phyloP scores from a whole-genome alignment of 2,888 invertebrate genomes.

The Sesia bembeciformis region DNA sequence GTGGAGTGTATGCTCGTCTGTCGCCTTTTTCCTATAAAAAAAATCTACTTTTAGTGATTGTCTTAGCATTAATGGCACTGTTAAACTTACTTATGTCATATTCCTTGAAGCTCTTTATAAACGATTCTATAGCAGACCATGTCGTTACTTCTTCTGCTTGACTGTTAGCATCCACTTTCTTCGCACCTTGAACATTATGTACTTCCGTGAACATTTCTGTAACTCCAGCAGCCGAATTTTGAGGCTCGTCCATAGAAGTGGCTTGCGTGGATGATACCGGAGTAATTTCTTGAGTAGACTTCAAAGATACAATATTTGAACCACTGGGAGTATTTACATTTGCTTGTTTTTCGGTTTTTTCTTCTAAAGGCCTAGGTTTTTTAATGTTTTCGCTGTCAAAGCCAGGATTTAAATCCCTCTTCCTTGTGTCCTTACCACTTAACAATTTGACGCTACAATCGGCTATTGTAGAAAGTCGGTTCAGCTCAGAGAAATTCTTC shows the following conservation, averaged over 20 bases:
- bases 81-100: conserved; percentile 72
- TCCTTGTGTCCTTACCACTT: conserved; percentile 44
- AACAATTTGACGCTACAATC: conserved; percentile 58
- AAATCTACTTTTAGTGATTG: no score
- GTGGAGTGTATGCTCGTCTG: no score
- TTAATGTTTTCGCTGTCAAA: conserved; percentile 57
- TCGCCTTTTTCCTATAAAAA: no score
- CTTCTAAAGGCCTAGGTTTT: conserved; percentile 24
- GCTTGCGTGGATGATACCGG: conserved; percentile 32
- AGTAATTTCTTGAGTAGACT: conserved; percentile 28
- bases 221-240: conserved; percentile 42
- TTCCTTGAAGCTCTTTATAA: conserved; percentile 66
- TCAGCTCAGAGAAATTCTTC: conserved; percentile 61
- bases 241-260: conserved; percentile 61
- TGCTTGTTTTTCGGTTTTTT: conserved; percentile 27
- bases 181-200: conserved; percentile 6
- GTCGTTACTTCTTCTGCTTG: conserved; percentile 29
- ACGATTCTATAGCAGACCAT: conserved; percentile 68
- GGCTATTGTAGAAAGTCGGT: conserved; percentile 62
- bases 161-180: conserved; percentile 28
- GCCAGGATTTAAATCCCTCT: conserved; percentile 53
- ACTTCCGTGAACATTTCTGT: conserved; percentile 21
- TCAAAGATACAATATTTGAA: conserved; percentile 54
- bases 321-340: conserved; percentile 57
- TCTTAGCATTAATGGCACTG: no score